These are phyloP conservation scores for Sminthurides bifidus DNA, from an alignment of 1,140 invertebrate genomes.

Conservation along the genomic window DNA sequence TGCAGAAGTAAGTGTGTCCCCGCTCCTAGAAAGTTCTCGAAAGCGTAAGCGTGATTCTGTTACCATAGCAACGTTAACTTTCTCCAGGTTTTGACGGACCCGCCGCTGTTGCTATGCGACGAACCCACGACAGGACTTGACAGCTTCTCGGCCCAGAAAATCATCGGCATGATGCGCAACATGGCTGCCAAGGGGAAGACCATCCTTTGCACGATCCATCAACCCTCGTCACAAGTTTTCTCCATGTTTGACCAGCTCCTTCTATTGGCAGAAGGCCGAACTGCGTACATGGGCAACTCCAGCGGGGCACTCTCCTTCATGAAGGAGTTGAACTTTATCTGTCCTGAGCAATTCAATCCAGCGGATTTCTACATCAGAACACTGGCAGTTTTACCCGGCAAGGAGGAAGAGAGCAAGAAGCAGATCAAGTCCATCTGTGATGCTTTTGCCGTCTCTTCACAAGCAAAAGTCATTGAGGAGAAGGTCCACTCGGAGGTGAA, in stretches of 20 bases:
- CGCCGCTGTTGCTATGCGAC: constrained; percentile 64
- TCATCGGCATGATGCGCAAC: constrained; percentile 54
- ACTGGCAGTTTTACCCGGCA: constrained; percentile 46
- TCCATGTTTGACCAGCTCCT: constrained; percentile 67
- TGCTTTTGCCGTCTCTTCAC: constrained; percentile 60
- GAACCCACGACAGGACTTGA: constrained; percentile 73
- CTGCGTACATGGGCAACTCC: constrained; percentile 18
- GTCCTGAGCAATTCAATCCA: constrained; percentile 54
- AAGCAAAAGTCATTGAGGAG: constrained; percentile 51
- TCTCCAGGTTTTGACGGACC: constrained; percentile 60
- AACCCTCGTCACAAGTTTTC: constrained; percentile 72
- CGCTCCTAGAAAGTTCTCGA: too few relatives aligned
- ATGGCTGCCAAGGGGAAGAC: constrained; percentile 56
- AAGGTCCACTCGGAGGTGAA: constrained; percentile 30
- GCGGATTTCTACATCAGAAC: constrained; percentile 57
- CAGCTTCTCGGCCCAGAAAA: constrained; percentile 60
- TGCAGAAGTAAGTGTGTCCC: constrained; percentile 38
- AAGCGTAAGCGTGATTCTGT: not conserved
- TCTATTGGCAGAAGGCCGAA: constrained; percentile 57
- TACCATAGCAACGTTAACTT: too few relatives aligned
- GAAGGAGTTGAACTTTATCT: constrained; percentile 40
- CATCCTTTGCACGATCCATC: constrained; percentile 73
- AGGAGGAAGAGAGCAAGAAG: constrained; percentile 43
- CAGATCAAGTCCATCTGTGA: constrained; percentile 60
- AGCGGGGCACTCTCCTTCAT: constrained; percentile 16